Evolutionary conservation across 2,113 vertebrate genomes (phyloP), one percentile per base, ranked within the genome.

Genomic region (Etheostoma spectabile): DNA sequence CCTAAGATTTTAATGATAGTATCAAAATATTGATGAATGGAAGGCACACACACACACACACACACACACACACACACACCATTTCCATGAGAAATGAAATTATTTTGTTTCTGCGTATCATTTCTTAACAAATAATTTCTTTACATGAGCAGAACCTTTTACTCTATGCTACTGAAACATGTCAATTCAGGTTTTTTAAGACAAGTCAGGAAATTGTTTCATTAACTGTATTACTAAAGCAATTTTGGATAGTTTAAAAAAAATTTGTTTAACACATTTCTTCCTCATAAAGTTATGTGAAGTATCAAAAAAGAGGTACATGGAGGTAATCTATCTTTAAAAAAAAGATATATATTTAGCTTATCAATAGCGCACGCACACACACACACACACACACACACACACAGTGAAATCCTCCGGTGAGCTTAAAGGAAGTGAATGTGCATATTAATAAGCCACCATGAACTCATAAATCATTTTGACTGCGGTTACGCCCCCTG

Each of bases 401-500:
- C 75, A 57, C n/a, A 5, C 15, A 24, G 55, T 55, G 27, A 46
- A 30, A 74, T 2, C 66, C 66, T 60, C 6, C 19, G 19, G 27
- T 62, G 15, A 66, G 62, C 55, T 82, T 45, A 33, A 38, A 27
- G n/a, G 48, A 57, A 61, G 85, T 80, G 80, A 80, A 74, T 70
- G 67, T 87, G 87, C 81, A 84, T 85, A 77, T 87, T 90, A 86
- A 93, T 81, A 68, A 89, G 78, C 60, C 73, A 77, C 85, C 66
- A 85, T 74, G 76, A 78, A 75, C 77, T 56, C 89, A 92, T 92
- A 92, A 91, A 93, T 93, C 89, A 93, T 86, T 46, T 78, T 91
- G 90, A 90, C 86, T 77, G 49, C 8, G 71, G 80, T 57, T 91
- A 87, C 94, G 87, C 94, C 95, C 56, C 80, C 86, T 84, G 42